phyloP scores from a whole-genome alignment of 2,113 vertebrate genomes.

The Dinomys branickii region DNA sequence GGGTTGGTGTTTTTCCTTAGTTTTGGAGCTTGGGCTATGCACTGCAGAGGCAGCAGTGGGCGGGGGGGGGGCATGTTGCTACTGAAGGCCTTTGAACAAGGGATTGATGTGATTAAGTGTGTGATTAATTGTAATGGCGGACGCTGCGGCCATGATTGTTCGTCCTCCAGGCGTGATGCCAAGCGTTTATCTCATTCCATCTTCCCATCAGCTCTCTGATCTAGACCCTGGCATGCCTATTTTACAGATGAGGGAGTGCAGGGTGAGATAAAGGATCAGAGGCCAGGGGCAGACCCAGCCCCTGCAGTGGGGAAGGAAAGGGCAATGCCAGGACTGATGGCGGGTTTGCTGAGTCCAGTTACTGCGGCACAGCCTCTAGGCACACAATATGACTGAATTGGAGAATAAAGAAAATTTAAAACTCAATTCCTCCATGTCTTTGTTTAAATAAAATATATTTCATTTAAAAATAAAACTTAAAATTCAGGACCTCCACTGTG shows the following conservation, averaged over 20 bases:
- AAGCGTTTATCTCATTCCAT: not conserved
- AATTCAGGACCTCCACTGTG: not conserved
- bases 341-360: too few relatives aligned
- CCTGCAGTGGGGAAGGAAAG: too few relatives aligned
- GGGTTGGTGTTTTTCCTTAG: not conserved
- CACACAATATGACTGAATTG: not conserved
- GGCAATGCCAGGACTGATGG: not conserved
- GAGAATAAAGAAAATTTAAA: not conserved
- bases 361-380: not conserved
- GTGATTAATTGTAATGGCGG: too few relatives aligned
- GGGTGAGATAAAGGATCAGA: not conserved
- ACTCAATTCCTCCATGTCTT: not conserved
- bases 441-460: not conserved
- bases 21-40: fast-evolving
- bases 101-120: fast-evolving
- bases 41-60: fast-evolving
- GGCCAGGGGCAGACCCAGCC: too few relatives aligned
- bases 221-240: not conserved
- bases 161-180: fast-evolving
- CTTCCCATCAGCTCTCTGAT: too few relatives aligned
- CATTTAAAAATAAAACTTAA: not conserved
- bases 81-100: not conserved
- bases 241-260: not conserved
- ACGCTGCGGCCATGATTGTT: fast-evolving
- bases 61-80: too few relatives aligned